Evolutionary conservation across 2,113 vertebrate genomes (phyloP).

Genomic region (Passer domesticus): DNA sequence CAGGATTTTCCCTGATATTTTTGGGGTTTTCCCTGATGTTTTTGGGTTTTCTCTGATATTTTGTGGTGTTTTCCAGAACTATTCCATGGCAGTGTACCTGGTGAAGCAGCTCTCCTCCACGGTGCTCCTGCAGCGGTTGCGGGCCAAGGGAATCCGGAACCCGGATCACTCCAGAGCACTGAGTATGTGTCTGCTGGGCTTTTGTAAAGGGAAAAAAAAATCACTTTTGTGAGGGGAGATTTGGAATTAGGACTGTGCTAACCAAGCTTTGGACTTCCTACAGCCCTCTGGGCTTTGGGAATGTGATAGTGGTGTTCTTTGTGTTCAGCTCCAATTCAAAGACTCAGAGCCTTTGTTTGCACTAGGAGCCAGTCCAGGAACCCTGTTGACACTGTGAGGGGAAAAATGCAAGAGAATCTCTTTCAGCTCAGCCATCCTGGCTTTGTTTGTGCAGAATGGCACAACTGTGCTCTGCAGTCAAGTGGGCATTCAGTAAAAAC

Average conservation of each 20-base stretch:
- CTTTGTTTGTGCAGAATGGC: constrained; percentile 15
- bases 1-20: too few relatives aligned
- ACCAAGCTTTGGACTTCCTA: constrained; percentile 20
- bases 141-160: constrained; percentile 97
- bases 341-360: constrained; percentile 49
- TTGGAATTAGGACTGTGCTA: neutral
- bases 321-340: constrained; percentile 35
- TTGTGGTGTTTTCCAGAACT: constrained; percentile 80
- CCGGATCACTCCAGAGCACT: constrained; percentile 98
- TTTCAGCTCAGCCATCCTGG: constrained; percentile 15
- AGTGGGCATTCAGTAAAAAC: neutral
- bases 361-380: constrained; percentile 48
- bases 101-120: constrained; percentile 97
- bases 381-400: constrained; percentile 48
- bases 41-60: neutral
- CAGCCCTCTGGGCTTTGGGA: constrained; percentile 33
- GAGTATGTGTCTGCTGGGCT: constrained; percentile 78
- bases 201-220: neutral
- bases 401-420: constrained; percentile 50
- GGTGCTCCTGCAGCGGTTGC: constrained; percentile 92
- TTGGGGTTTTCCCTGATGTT: neutral
- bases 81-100: constrained; percentile 97
- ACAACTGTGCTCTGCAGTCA: neutral
- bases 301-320: constrained; percentile 53
- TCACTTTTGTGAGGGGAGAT: neutral